These are phyloP conservation scores for Drosophila arawakana DNA, from an alignment of 1,140 invertebrate species.

Conservation along the genomic window DNA sequence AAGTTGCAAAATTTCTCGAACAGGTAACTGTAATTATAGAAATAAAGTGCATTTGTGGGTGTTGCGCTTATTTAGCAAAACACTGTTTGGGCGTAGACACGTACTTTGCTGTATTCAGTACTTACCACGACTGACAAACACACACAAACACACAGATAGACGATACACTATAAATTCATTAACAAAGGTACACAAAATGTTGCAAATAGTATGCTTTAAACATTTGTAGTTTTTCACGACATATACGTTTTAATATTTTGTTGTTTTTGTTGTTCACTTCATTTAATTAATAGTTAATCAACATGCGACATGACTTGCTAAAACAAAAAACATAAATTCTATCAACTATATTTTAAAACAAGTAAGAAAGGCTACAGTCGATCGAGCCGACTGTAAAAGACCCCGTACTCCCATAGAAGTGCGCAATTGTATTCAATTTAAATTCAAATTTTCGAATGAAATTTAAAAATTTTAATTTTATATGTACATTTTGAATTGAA, in stretches of 20 bases:
- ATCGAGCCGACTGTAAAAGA: no score
- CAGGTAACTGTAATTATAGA: slow-evolving; percentile 75
- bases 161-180: slow-evolving; percentile 77
- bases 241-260: slow-evolving; percentile 10
- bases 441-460: no score
- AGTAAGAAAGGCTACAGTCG: no score
- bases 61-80: slow-evolving; percentile 43
- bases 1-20: background rate
- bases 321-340: slow-evolving; percentile 12
- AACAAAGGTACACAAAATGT: slow-evolving; percentile 75
- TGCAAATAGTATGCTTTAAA: slow-evolving; percentile 55
- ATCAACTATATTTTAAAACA: slow-evolving; percentile 29
- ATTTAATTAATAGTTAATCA: slow-evolving; percentile 74
- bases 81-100: slow-evolving; percentile 51
- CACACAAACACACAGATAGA: slow-evolving; percentile 11
- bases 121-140: background rate
- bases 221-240: slow-evolving; percentile 17
- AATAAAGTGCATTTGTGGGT: slow-evolving; percentile 54
- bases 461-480: no score
- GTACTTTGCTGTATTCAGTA: slow-evolving; percentile 20
- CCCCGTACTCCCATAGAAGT: no score
- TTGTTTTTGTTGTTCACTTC: slow-evolving; percentile 50
- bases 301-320: slow-evolving; percentile 47
- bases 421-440: no score
- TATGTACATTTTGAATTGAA: no score